Evolutionary conservation across 1,140 invertebrate genomes (phyloP).

Genomic region (Schlechtendalia chinensis): DNA sequence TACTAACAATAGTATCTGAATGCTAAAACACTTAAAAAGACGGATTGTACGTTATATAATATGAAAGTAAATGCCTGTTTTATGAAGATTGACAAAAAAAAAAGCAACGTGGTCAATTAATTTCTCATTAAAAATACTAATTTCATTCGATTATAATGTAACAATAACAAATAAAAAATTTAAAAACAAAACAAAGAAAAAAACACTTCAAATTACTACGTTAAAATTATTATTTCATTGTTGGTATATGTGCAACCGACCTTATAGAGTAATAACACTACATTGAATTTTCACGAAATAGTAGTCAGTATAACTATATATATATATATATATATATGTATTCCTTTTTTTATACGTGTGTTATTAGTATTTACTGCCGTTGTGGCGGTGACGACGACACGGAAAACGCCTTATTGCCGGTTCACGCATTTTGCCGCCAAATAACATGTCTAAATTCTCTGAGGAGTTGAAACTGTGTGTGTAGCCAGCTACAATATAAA

Average conservation of each 20-base stretch:
- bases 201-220: too few relatives aligned
- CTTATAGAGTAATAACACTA: neutral
- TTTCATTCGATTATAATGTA: too few relatives aligned
- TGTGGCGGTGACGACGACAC: neutral
- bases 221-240: neutral
- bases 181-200: too few relatives aligned
- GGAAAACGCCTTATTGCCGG: conserved; percentile 43
- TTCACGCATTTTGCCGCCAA: conserved; percentile 11
- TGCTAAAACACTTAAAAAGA: too few relatives aligned
- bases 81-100: too few relatives aligned
- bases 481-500: neutral
- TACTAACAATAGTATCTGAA: too few relatives aligned
- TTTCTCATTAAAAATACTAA: too few relatives aligned
- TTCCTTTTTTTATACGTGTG: neutral
- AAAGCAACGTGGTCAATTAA: too few relatives aligned
- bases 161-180: too few relatives aligned
- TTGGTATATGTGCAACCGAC: neutral
- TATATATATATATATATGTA: neutral
- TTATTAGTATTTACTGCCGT: conserved; percentile 37
- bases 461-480: neutral
- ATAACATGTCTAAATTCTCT: neutral
- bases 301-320: neutral
- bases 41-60: too few relatives aligned
- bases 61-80: too few relatives aligned
- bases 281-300: neutral